A percentile compares a stretch with the other conserved stretches of the same genome.
These are phyloP conservation scores for Crotalus tigris DNA, from an alignment of 2,113 vertebrate genomes.

Conservation along the genomic window DNA sequence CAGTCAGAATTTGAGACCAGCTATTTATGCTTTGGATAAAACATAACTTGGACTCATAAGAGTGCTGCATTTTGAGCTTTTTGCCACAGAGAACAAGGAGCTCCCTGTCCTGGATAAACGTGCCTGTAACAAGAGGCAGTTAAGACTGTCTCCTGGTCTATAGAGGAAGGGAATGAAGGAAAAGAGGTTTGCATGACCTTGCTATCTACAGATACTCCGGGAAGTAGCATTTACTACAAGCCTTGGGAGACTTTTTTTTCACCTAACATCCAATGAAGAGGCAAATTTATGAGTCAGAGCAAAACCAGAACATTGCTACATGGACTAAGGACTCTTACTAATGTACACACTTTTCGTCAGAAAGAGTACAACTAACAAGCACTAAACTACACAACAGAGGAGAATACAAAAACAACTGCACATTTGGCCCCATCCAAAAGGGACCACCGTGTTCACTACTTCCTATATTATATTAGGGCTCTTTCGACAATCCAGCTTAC, in stretches of 20 bases:
- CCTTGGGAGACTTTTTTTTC: background rate
- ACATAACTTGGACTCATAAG: background rate
- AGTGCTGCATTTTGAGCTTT: background rate
- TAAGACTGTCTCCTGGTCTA: background rate
- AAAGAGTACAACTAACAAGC: constrained; percentile 20
- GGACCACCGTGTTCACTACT: constrained; percentile 21
- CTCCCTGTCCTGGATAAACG: too few species aligned
- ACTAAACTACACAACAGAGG: constrained; percentile 24
- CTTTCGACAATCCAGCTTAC: background rate
- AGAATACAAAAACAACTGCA: constrained; percentile 27
- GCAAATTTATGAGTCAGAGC: background rate
- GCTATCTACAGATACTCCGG: background rate
- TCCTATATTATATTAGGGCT: background rate
- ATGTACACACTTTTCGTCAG: constrained; percentile 22
- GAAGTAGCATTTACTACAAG: background rate
- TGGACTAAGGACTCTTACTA: background rate
- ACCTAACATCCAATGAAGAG: background rate
- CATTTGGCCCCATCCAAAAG: constrained; percentile 33
- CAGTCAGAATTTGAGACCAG: background rate
- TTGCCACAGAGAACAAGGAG: background rate
- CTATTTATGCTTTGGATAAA: background rate
- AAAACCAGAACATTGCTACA: background rate
- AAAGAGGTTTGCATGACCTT: background rate
- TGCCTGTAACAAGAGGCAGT: background rate
- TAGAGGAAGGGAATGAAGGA: background rate